Percentiles rank a stretch among this genome's conserved stretches.
Conservation (phyloP, 2,888 invertebrate species). For the Anarsia innoxiella region DNA sequence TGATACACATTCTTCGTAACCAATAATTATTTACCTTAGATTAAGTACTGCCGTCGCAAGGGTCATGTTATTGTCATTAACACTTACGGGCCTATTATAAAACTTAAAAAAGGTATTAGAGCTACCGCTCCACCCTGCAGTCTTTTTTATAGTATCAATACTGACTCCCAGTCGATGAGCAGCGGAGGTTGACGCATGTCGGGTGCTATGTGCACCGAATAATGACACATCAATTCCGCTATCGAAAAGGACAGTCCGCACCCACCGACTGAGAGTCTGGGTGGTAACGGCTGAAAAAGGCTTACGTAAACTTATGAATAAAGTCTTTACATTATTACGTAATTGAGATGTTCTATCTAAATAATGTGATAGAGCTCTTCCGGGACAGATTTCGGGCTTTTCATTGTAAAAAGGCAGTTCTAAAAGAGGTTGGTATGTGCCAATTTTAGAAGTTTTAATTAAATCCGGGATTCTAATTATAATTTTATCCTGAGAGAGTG, state of each 20-base stretch:
- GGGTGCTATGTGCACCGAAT: slow-evolving; percentile 4
- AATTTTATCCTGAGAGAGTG: not conserved
- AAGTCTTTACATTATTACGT: not conserved
- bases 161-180: not conserved
- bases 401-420: slow-evolving; percentile 7
- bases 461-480: slow-evolving; percentile 9
- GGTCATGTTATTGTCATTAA: no score
- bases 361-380: slow-evolving; percentile 3
- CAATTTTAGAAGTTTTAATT: slow-evolving; percentile 8
- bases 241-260: not conserved
- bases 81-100: no score
- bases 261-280: slow-evolving; percentile 4
- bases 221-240: slow-evolving; percentile 2
- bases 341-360: not conserved
- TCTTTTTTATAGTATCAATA: not conserved
- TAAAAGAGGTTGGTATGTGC: slow-evolving; percentile 10
- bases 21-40: no score
- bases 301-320: slow-evolving; percentile 6
- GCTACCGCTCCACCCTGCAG: slow-evolving; percentile 10
- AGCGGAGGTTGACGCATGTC: slow-evolving; percentile 9
- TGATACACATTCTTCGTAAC: no score
- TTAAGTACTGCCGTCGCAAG: no score
- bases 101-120: slow-evolving; percentile 5
- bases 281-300: slow-evolving; percentile 2
- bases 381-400: slow-evolving; percentile 8